Conservation (phyloP, 2,113 vertebrate genomes). For the Zosterops borbonicus region DNA sequence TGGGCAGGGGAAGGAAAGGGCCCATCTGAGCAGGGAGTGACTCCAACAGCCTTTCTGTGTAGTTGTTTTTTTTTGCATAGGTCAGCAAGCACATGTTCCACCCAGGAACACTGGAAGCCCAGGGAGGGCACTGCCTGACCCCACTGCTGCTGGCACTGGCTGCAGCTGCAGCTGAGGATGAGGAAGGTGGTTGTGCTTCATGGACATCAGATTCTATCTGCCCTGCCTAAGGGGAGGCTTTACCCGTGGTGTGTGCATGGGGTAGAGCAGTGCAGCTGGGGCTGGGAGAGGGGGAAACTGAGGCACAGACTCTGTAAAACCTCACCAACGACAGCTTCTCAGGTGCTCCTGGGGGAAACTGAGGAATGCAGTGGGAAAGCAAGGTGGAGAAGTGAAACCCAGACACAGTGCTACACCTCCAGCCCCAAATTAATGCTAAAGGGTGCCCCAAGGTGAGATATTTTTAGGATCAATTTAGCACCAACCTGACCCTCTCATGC, state of each 20-base stretch:
- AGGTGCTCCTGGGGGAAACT: not conserved
- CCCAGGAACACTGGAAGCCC: not conserved
- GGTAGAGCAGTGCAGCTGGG: not conserved
- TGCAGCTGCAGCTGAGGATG: not conserved
- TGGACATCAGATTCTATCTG: not conserved
- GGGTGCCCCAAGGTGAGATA: not conserved
- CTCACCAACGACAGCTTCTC: not conserved
- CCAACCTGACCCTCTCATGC: accelerated
- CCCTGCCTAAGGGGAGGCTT: not conserved
- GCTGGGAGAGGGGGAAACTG: not conserved
- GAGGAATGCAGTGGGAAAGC: not conserved
- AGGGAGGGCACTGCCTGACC: accelerated
- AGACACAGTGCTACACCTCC: not conserved
- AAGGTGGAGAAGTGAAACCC: not conserved
- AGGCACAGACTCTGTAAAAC: not conserved
- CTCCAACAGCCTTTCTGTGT: not conserved
- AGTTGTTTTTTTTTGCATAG: not conserved
- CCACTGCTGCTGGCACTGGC: not conserved
- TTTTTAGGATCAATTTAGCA: not conserved
- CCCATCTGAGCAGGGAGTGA: accelerated
- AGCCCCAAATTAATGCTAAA: not conserved
- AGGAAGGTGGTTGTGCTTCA: not conserved
- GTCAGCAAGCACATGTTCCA: not conserved
- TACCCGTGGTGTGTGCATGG: accelerated
- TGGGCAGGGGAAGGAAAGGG: not conserved